Evolutionary conservation across 2,888 invertebrate species (phyloP), one percentile per base, ranked within the genome.

Genomic region (Drosophila nr. perissopoda): DNA sequence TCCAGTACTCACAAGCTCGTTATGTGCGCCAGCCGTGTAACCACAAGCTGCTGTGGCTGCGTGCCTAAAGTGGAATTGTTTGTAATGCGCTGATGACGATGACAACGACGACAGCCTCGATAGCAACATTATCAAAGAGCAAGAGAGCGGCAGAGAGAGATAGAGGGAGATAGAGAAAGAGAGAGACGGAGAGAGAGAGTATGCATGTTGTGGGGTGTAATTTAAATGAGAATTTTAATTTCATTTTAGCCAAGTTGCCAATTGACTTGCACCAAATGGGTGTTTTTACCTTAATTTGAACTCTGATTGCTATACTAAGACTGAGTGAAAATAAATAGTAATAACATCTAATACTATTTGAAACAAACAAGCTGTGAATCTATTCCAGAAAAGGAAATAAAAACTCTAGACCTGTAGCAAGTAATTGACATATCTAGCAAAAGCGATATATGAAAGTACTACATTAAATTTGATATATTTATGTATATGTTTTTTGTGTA

Each of bases 51-150:
- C 64, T 87, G 83, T 70, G 87, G 86, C 76, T 87, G 69, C 82
- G 68, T 76, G 74, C 78, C 82, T 78, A 80, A 87, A 89, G 87
- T 87, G 89, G 80, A 87, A 89, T 89, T 87, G 87, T 89, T 85
- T 83, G 87, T 89, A 87, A 89, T 89, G 85, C 85, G 81, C 73
- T 76, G 87, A 76, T 76, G 76, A 78, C 75, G 69, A 65, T 60
- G 69, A 71, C 72, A 71, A 58, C 59, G 61, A 65, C 49, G 31
- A 49, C 42, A 80, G 71, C 57, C 25, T 27, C 21, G 31, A 42
- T 40, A 21, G 61, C 21, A 40, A 71, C 52, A 49, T 31, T 51
- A 27, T 54, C 53, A 56, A 52, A n/a, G 27, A 21, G 27, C 11
- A n/a, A 7, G 13, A 38, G n/a, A 11, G 8, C 4, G 25, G 8